phyloP scores from a whole-genome alignment of 1,140 invertebrate species.

The Pseudoatta argentina region DNA sequence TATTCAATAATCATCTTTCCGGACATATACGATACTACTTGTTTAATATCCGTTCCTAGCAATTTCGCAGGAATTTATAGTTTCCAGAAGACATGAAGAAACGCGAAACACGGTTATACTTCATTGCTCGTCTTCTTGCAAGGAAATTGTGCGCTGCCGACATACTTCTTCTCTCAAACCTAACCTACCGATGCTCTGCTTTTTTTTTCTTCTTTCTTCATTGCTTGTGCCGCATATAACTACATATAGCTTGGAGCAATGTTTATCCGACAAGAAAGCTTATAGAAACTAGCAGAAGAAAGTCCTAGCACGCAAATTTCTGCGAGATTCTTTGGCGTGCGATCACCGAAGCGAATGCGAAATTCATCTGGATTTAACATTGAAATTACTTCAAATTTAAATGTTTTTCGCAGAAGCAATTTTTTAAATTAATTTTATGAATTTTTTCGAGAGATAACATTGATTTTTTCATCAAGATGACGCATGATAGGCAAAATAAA shows the following conservation, averaged over 20 bases:
- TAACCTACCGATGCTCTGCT: conserved; percentile 33
- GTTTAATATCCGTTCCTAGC: conserved; percentile 30
- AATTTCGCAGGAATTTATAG: conserved; percentile 50
- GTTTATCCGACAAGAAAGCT: conserved; percentile 40
- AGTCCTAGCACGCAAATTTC: conserved; percentile 12
- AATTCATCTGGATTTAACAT: background rate
- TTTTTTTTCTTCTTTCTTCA: conserved; percentile 20
- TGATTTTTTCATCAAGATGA: background rate
- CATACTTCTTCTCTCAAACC: conserved; percentile 48
- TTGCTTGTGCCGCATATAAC: conserved; percentile 3
- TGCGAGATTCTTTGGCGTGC: background rate
- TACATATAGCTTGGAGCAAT: conserved; percentile 8
- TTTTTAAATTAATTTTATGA: background rate
- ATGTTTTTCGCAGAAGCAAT: background rate
- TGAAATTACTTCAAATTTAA: background rate
- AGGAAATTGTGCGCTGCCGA: conserved; percentile 42
- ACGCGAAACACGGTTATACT: conserved; percentile 41
- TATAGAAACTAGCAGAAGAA: conserved; percentile 7
- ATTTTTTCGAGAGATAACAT: background rate
- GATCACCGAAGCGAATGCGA: background rate
- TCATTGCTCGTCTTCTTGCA: conserved; percentile 46
- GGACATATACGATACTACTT: background rate
- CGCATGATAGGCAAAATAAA: too few species aligned
- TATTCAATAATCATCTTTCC: conserved; percentile 3
- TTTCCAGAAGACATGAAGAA: conserved; percentile 47